Conservation (phyloP, 2,797 vertebrate species). For the Sebastes itinus region DNA sequence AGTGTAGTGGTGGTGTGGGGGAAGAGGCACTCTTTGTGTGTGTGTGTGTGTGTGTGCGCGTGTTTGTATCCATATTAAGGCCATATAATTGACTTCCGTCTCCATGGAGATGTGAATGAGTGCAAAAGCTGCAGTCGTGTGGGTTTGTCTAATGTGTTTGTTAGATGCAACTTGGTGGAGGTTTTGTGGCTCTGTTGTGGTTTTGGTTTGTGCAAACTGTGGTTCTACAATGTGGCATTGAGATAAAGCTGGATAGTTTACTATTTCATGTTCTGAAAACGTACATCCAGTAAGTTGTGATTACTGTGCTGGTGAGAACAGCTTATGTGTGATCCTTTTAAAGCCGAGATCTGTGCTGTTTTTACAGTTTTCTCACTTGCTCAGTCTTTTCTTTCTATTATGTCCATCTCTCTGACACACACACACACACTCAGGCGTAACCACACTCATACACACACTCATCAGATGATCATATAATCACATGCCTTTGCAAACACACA, state of each 20-base stretch:
- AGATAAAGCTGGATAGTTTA: background rate
- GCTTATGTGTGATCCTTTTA: background rate
- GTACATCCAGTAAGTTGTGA: background rate
- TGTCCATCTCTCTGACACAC: background rate
- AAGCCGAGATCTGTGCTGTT: background rate
- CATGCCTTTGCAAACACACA: background rate
- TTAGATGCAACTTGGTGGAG: background rate
- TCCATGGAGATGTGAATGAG: conserved; percentile 65
- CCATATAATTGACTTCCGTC: conserved; percentile 59
- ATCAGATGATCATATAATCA: background rate
- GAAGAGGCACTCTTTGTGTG: background rate
- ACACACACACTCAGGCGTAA: background rate
- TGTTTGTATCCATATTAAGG: conserved; percentile 40
- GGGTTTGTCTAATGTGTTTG: conserved; percentile 27
- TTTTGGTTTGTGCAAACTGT: background rate
- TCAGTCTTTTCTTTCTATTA: background rate
- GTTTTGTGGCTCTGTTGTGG: background rate
- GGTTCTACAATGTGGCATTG: background rate
- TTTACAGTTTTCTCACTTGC: background rate
- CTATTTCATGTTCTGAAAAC: background rate
- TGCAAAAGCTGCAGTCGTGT: conserved; percentile 28
- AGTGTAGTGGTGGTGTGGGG: background rate
- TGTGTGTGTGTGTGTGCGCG: background rate
- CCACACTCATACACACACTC: background rate
- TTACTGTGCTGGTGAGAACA: background rate